Conservation (phyloP, 2,888 invertebrate species). For the Buathra laborator region DNA sequence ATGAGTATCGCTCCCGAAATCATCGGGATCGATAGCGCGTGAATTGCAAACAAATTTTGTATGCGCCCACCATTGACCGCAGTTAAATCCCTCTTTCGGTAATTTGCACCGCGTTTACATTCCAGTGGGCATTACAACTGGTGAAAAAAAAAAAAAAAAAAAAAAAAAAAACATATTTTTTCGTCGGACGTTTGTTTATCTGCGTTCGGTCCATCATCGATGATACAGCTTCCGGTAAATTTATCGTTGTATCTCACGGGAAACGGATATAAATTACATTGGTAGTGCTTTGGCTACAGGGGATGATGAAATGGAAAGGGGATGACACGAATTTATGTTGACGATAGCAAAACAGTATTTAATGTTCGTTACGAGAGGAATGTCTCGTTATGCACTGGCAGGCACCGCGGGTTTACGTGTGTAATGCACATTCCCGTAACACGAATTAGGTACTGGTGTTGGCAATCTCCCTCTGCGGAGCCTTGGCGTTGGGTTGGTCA, state of each 20-base stretch:
- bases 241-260: not conserved
- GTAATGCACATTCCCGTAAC: conserved; percentile 26
- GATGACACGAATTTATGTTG: conserved; percentile 70
- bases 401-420: conserved; percentile 26
- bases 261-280: conserved; percentile 68
- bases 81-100: not conserved
- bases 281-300: not conserved
- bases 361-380: conserved; percentile 70
- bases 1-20: not conserved
- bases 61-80: not conserved
- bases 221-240: conserved; percentile 9
- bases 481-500: conserved; percentile 46
- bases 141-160: conserved; percentile 9
- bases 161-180: conserved; percentile 31
- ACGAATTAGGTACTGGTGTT: conserved; percentile 31
- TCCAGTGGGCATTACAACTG: not conserved
- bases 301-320: not conserved
- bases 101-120: not conserved
- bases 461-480: conserved; percentile 1
- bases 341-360: conserved; percentile 70
- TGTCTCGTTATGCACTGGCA: conserved; percentile 64
- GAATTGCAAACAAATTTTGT: not conserved
- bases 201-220: conserved; percentile 12
- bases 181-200: conserved; percentile 34
- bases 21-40: not conserved